A percentile compares a stretch with the other conserved stretches of the same genome.
phyloP scores from a whole-genome alignment of 1,140 invertebrate genomes.

The Meloidogyne chitwoodi region DNA sequence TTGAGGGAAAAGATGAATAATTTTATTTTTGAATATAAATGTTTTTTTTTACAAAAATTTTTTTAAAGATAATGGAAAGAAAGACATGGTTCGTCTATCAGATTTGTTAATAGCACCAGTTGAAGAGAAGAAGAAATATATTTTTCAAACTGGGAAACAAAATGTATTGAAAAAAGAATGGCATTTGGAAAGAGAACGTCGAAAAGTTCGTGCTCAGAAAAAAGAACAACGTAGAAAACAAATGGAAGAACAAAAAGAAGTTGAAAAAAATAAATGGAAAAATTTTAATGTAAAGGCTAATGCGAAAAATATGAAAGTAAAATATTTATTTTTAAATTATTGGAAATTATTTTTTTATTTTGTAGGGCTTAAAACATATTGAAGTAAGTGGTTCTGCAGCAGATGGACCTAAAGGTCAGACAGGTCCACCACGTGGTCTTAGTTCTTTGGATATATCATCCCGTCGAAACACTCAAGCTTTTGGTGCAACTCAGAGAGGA shows the following conservation, averaged over 20 bases:
- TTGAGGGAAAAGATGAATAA: not conserved
- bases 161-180: conserved; percentile 43
- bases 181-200: conserved; percentile 43
- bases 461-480: conserved; percentile 29
- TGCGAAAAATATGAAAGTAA: conserved; percentile 37
- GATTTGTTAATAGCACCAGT: conserved; percentile 34
- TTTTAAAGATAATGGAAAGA: conserved; percentile 35
- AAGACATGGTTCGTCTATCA: conserved; percentile 40
- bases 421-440: not conserved
- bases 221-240: conserved; percentile 40
- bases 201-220: conserved; percentile 42
- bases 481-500: conserved; percentile 31
- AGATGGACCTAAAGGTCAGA: conserved; percentile 28
- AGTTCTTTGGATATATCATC: conserved; percentile 26
- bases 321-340: conserved; percentile 5
- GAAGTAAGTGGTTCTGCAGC: conserved; percentile 35
- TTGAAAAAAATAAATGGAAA: conserved; percentile 47
- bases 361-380: conserved; percentile 41
- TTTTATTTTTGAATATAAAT: no score
- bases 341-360: not conserved
- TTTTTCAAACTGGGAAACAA: conserved; percentile 27
- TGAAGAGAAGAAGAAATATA: conserved; percentile 47
- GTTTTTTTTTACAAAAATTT: no score
- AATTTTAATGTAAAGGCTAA: conserved; percentile 43
- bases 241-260: conserved; percentile 39